These are phyloP conservation scores for Sussaba pulchella DNA, from an alignment of 2,888 invertebrate species.

Conservation along the genomic window DNA sequence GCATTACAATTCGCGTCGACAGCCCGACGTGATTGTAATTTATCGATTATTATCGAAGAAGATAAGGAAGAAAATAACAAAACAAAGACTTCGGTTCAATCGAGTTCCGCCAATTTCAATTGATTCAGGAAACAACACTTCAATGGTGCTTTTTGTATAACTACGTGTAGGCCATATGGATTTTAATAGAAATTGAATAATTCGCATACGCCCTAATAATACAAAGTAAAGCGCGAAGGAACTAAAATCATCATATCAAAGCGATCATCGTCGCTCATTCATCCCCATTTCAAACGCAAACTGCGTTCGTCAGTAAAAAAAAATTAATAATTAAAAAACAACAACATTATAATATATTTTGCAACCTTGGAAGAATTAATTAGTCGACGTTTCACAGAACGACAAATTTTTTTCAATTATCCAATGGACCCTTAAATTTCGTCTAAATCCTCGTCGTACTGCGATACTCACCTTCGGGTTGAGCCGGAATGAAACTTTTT, in stretches of 20 bases:
- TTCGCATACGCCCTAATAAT: constrained; percentile 65
- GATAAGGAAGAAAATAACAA: background rate
- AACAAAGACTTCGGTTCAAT: constrained; percentile 20
- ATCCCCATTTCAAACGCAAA: constrained; percentile 37
- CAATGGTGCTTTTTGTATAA: constrained; percentile 73
- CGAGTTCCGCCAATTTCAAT: constrained; percentile 36
- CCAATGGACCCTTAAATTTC: background rate
- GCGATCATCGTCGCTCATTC: constrained; percentile 41
- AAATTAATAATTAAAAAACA: background rate
- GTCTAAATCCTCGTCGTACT: constrained; percentile 35
- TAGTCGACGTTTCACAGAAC: constrained; percentile 40
- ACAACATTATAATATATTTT: constrained; percentile 47
- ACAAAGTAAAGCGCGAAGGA: constrained; percentile 39
- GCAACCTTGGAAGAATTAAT: constrained; percentile 25
- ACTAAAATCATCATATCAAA: constrained; percentile 53
- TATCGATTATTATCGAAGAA: constrained; percentile 14
- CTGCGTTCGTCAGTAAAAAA: constrained; percentile 8
- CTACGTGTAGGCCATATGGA: constrained; percentile 61
- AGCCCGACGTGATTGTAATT: constrained; percentile 34
- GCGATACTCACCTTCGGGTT: constrained; percentile 19
- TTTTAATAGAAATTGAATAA: constrained; percentile 65
- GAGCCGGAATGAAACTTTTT: constrained; percentile 38
- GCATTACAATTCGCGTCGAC: constrained; percentile 24
- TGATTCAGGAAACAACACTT: constrained; percentile 33
- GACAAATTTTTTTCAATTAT: constrained; percentile 23